Evolutionary conservation across 2,113 vertebrate species (phyloP), one percentile per base, ranked within the genome.

Genomic region (Picathartes gymnocephalus): DNA sequence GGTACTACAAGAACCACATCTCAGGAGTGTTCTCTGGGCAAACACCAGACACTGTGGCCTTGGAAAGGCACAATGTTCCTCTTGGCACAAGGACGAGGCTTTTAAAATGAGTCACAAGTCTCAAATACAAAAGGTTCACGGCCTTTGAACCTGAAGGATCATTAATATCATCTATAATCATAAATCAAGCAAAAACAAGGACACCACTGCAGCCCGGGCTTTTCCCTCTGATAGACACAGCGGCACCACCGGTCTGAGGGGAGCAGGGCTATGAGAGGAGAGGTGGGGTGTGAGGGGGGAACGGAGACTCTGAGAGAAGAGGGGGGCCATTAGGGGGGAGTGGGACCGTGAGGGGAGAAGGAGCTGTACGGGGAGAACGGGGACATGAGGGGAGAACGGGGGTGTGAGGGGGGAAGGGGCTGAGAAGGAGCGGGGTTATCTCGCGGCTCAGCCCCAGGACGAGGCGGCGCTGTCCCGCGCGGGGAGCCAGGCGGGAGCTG

Each of bases 101-200:
- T 65, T 56, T 54, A 22, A 27, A 45, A 15, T 1, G 8, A 24
- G 10, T 13, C 81, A 27, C 4, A 12, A 22, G 19, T 24, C 16
- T 45, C 53, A 31, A 25, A 44, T 4, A 14, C 27, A 33, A 39
- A 15, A 56, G 11, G 15, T 1, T 3, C 12, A 17, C 0, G 22
- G n/a, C 57, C 54, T 50, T 48, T 8, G 35, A 54, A 82, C 20
- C 35, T 3, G 9, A 19, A 19, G 17, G 30, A 35, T 19, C 15
- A 6, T 1, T 5, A 51, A 2, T 5, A 23, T 2, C 0, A 33
- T 13, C 47, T 39, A 19, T 6, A 50, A 64, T 16, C 4, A 7
- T 5, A 25, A 17, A 56, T 4, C 15, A 10, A 25, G 35, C 25
- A 48, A 50, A 70, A 48, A 0, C 14, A 31, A 35, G 33, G 16